phyloP scores from a whole-genome alignment of 35 echinoderm and acorn worm genomes.

The Apostichopus parvimensis region DNA sequence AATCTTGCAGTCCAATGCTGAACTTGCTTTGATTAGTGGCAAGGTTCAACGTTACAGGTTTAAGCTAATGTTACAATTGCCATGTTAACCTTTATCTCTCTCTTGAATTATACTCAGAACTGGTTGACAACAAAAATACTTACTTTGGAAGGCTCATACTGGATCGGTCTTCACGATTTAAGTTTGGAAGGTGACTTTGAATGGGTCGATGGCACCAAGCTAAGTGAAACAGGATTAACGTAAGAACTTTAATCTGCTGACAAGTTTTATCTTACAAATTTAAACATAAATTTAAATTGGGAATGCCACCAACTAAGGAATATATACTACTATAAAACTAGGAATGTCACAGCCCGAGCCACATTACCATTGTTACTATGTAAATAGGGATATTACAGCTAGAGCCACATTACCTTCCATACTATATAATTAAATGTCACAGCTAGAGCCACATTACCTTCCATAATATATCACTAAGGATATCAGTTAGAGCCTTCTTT shows the following conservation, averaged over 20 bases:
- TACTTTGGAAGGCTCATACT: slow-evolving; percentile 43
- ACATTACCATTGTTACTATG: too few relatives aligned
- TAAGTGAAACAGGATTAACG: slow-evolving; percentile 16
- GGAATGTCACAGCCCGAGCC: too few relatives aligned
- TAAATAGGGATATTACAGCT: too few relatives aligned
- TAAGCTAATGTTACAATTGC: neutral
- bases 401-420: too few relatives aligned
- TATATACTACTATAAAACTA: too few relatives aligned
- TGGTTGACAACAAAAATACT: slow-evolving; percentile 24
- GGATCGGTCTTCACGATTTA: slow-evolving; percentile 68
- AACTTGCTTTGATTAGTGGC: neutral
- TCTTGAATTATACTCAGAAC: neutral
- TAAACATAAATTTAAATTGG: neutral
- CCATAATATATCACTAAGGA: too few relatives aligned
- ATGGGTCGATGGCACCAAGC: slow-evolving; percentile 62
- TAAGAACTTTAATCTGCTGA: neutral
- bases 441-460: too few relatives aligned
- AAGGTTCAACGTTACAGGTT: neutral
- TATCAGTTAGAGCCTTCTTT: too few relatives aligned
- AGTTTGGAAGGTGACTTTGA: slow-evolving; percentile 50
- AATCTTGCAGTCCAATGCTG: neutral
- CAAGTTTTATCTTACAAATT: neutral
- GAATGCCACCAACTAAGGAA: too few relatives aligned
- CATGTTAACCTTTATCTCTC: neutral
- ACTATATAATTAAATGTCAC: too few relatives aligned